These are phyloP conservation scores for Anniella stebbinsi DNA, from an alignment of 2,797 vertebrate species.

Conservation along the genomic window DNA sequence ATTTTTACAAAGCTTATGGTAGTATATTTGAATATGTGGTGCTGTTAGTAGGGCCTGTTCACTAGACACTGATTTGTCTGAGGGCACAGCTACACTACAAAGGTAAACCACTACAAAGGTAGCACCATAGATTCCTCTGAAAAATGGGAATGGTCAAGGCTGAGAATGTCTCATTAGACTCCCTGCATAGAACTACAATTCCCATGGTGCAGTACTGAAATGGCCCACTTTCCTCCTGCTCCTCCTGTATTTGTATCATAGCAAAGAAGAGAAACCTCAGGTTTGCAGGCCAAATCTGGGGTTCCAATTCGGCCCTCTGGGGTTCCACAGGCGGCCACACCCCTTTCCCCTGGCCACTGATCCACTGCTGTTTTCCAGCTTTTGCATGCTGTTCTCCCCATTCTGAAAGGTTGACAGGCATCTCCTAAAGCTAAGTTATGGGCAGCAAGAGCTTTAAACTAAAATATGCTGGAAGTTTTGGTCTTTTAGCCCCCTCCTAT, in stretches of 20 bases:
- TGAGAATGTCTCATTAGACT: not conserved
- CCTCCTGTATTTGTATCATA: not conserved
- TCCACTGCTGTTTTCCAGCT: too few species aligned
- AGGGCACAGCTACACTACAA: not conserved
- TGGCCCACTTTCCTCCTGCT: not conserved
- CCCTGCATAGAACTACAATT: not conserved
- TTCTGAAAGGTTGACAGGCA: not conserved
- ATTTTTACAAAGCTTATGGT: conserved; percentile 1
- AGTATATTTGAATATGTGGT: not conserved
- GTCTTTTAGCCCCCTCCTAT: too few species aligned
- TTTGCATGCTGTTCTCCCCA: not conserved
- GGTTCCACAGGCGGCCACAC: too few species aligned
- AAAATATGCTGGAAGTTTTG: too few species aligned
- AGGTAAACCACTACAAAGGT: not conserved
- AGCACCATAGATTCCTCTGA: not conserved
- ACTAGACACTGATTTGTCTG: not conserved
- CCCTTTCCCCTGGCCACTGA: too few species aligned
- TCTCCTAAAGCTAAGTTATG: too few species aligned
- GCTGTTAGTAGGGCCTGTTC: not conserved
- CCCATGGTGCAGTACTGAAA: not conserved
- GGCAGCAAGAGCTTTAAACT: too few species aligned
- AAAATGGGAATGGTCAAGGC: not conserved
- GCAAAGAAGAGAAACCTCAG: too few species aligned
- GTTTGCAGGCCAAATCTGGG: too few species aligned
- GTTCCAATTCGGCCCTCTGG: too few species aligned